These are phyloP conservation scores for Pipistrellus nathusii DNA, from an alignment of 2,797 vertebrate species.

Conservation along the genomic window DNA sequence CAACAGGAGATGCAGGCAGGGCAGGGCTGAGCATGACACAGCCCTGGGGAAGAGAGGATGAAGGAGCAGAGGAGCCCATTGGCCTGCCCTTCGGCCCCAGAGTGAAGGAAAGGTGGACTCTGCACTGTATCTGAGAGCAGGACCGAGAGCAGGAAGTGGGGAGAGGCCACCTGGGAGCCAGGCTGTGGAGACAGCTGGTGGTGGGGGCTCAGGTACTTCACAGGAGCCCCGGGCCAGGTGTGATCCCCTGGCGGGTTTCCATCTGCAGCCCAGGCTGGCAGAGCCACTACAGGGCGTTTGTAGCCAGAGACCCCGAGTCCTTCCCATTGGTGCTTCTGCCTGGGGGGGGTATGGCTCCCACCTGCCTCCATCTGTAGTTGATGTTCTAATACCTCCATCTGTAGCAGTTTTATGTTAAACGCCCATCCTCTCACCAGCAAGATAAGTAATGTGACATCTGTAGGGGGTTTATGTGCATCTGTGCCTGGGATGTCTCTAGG, in stretches of 20 bases:
- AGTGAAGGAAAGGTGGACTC: background rate
- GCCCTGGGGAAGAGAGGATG: background rate
- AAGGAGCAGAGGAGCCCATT: background rate
- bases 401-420: background rate
- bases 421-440: too few relatives aligned
- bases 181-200: background rate
- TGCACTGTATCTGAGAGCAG: background rate
- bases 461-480: background rate
- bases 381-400: background rate
- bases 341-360: accelerated
- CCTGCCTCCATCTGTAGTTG: background rate
- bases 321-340: background rate
- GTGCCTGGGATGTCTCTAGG: background rate
- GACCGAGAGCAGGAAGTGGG: background rate
- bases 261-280: background rate
- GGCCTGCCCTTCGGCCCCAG: background rate
- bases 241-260: background rate
- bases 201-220: background rate
- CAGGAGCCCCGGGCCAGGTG: accelerated
- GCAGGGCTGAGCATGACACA: too few relatives aligned
- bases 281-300: background rate
- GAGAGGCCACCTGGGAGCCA: background rate
- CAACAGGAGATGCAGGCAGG: background rate
- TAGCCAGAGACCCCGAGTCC: background rate
- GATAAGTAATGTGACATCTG: background rate